A percentile compares a stretch with the other conserved stretches of the same genome.
These are phyloP conservation scores for Cataglyphis livida DNA, from an alignment of 2,888 invertebrate species.

Conservation along the genomic window DNA sequence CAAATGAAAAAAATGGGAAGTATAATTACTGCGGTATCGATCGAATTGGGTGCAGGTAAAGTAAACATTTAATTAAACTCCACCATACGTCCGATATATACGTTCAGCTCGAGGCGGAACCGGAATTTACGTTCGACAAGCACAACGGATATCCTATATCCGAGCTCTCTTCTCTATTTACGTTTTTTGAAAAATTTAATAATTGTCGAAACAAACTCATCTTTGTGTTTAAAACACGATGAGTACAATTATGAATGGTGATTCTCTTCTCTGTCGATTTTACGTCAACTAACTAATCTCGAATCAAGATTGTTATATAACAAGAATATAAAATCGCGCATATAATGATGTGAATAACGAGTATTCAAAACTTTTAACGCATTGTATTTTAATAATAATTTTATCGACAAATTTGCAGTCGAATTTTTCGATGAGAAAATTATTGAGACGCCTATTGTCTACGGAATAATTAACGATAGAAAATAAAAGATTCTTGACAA, in stretches of 20 bases:
- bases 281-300: background rate
- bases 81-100: conserved; percentile 66
- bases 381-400: conserved; percentile 12
- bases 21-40: conserved; percentile 54
- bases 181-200: conserved; percentile 66
- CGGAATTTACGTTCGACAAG: conserved; percentile 51
- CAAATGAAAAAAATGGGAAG: conserved; percentile 43
- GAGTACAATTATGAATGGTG: background rate
- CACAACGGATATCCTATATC: conserved; percentile 53
- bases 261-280: background rate
- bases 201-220: conserved; percentile 48
- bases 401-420: background rate
- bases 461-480: conserved; percentile 24
- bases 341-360: background rate
- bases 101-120: conserved; percentile 56
- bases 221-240: conserved; percentile 21
- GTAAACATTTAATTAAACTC: conserved; percentile 78
- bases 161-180: conserved; percentile 41
- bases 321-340: background rate
- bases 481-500: background rate
- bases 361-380: background rate
- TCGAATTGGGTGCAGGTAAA: conserved; percentile 63
- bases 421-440: background rate
- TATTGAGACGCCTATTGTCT: background rate
- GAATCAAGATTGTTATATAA: background rate